A percentile compares a stretch with the other conserved stretches of the same genome.
These are phyloP conservation scores for Forbesichthys papilliferus DNA, from an alignment of 2,113 vertebrate genomes.

Conservation along the genomic window DNA sequence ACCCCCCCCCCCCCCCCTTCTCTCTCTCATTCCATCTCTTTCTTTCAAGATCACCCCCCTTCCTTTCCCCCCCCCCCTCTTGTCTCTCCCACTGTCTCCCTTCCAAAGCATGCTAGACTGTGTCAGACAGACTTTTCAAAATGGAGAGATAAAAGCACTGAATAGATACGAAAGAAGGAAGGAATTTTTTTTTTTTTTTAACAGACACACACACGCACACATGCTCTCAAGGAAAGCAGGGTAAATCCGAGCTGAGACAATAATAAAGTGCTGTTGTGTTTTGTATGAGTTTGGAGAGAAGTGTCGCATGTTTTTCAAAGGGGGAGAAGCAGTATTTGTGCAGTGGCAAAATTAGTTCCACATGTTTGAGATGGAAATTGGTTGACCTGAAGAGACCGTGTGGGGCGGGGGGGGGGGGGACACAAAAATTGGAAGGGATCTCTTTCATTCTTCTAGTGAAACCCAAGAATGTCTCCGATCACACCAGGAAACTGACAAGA, in stretches of 20 bases:
- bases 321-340: constrained; percentile 42
- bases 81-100: constrained; percentile 62
- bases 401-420: constrained; percentile 50
- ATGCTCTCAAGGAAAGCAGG: constrained; percentile 34
- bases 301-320: constrained; percentile 54
- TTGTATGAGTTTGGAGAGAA: constrained; percentile 50
- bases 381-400: constrained; percentile 71
- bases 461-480: constrained; percentile 61
- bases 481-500: constrained; percentile 56
- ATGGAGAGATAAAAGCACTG: constrained; percentile 51
- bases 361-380: constrained; percentile 80
- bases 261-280: constrained; percentile 59
- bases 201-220: constrained; percentile 7
- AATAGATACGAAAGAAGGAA: constrained; percentile 63
- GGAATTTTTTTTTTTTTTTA: constrained; percentile 54
- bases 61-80: constrained; percentile 47
- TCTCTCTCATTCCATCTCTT: constrained; percentile 50
- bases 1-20: constrained; percentile 58
- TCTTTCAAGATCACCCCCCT: constrained; percentile 50
- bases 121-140: constrained; percentile 68
- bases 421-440: background rate
- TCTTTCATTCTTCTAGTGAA: constrained; percentile 48
- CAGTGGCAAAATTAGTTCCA: constrained; percentile 82
- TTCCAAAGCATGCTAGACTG: constrained; percentile 65
- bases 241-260: constrained; percentile 41